A percentile compares a stretch with the other conserved stretches of the same genome.
phyloP scores from a whole-genome alignment of 2,888 invertebrate species.

The Plagodis pulveraria region DNA sequence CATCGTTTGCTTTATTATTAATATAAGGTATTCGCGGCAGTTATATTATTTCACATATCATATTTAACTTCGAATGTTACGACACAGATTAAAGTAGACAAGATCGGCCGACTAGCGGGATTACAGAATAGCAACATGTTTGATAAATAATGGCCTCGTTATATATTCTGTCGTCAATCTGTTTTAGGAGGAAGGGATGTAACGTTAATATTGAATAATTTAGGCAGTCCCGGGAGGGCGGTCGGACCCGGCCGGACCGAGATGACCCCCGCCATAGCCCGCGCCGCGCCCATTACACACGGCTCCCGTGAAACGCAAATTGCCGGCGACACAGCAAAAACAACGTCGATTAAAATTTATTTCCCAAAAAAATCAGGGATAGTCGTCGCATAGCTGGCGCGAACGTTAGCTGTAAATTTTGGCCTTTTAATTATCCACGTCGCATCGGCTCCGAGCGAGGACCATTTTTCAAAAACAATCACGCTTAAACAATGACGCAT shows the following conservation, averaged over 20 bases:
- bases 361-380: constrained; percentile 43
- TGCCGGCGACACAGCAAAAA: constrained; percentile 41
- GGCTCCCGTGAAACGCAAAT: constrained; percentile 34
- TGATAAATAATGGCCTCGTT: constrained; percentile 29
- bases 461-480: constrained; percentile 74
- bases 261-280: constrained; percentile 26
- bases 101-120: not conserved
- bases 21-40: not conserved
- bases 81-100: not conserved
- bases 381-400: constrained; percentile 39
- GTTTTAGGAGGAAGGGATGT: constrained; percentile 44
- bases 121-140: constrained; percentile 1
- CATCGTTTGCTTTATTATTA: not conserved
- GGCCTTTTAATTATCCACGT: constrained; percentile 54
- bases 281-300: constrained; percentile 22
- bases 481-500: constrained; percentile 66
- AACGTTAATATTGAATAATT: constrained; percentile 60
- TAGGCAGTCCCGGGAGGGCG: constrained; percentile 21
- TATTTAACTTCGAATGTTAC: not conserved
- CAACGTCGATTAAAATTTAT: constrained; percentile 51
- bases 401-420: constrained; percentile 62
- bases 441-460: constrained; percentile 37
- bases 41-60: not conserved
- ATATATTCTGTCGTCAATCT: constrained; percentile 40
- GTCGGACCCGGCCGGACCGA: constrained; percentile 21